Evolutionary conservation across 2,888 invertebrate species (phyloP), one percentile per base, ranked within the genome.

Genomic region (Lepidochrysops patricia): DNA sequence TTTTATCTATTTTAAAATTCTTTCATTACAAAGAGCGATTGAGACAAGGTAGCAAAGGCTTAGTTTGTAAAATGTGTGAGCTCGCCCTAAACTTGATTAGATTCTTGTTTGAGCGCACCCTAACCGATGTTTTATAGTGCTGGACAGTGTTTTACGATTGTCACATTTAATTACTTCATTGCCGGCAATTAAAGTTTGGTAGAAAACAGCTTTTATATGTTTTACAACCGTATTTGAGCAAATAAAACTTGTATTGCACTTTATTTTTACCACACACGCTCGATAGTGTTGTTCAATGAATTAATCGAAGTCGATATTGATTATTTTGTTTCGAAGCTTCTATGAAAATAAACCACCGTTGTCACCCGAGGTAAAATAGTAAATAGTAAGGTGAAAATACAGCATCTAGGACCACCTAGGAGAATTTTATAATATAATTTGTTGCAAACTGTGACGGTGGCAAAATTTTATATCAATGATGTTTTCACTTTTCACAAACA

Each of bases 131-230:
- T 87, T 88, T 87, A 87, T 84, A 71, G 74, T 66, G 65, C 66
- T 69, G 54, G 32, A 70, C 79, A 75, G 78, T 85, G 84, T 82
- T 89, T 88, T 88, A 89, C 84, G 89, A 85, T 80, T 87, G 87
- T 86, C 87, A 81, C 84, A 81, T 88, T 88, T 88, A 89, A 88
- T 89, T 88, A 88, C 82, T 88, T 85, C 83, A 88, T 86, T 86
- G 87, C 80, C 70, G 74, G 87, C 86, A 85, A 88, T 89, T 85
- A 88, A 87, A 86, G 77, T 87, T 86, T 83, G 77, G 84, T 80
- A 76, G 81, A 84, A 82, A 84, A 77, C 76, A 78, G 75, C 81
- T 84, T 87, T 84, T 83, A n/a, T 80, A 76, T 75, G 74, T 82
- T 86, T 85, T 82, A 87, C 82, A 75, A 79, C 80, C 80, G 76